A percentile compares a stretch with the other conserved stretches of the same genome.
Evolutionary conservation across 2,113 vertebrate genomes (phyloP).

Genomic region (Motacilla tschutschensis): DNA sequence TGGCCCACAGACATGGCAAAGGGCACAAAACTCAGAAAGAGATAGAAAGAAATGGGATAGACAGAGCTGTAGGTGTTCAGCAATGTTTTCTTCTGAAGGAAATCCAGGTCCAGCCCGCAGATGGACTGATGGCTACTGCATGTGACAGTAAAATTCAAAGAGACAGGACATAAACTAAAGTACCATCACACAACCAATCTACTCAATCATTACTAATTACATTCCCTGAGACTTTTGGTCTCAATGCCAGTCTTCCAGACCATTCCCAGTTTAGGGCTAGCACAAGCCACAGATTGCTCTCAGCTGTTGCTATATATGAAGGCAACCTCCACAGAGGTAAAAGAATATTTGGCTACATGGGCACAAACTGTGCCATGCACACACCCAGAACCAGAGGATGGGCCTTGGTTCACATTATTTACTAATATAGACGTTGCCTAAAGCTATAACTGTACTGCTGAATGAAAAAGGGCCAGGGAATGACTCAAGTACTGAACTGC

Average conservation of each 20-base stretch:
- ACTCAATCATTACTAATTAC: not conserved
- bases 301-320: not conserved
- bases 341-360: not conserved
- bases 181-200: not conserved
- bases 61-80: not conserved
- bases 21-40: not conserved
- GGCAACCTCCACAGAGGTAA: not conserved
- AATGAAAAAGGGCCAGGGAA: slow-evolving; percentile 18
- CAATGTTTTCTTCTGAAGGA: not conserved
- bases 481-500: slow-evolving; percentile 35
- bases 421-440: slow-evolving; percentile 14
- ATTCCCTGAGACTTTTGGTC: not conserved
- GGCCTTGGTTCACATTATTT: slow-evolving; percentile 12
- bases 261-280: not conserved
- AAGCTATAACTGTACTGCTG: slow-evolving; percentile 27
- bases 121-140: fast-evolving
- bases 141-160: not conserved
- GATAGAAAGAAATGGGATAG: too few species aligned
- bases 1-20: not conserved
- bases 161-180: not conserved
- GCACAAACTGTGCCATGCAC: not conserved
- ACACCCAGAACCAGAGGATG: not conserved
- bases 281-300: not conserved
- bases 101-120: not conserved
- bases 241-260: not conserved